These are phyloP conservation scores for Notothenia rossii DNA, from an alignment of 2,113 vertebrate species.

Conservation along the genomic window DNA sequence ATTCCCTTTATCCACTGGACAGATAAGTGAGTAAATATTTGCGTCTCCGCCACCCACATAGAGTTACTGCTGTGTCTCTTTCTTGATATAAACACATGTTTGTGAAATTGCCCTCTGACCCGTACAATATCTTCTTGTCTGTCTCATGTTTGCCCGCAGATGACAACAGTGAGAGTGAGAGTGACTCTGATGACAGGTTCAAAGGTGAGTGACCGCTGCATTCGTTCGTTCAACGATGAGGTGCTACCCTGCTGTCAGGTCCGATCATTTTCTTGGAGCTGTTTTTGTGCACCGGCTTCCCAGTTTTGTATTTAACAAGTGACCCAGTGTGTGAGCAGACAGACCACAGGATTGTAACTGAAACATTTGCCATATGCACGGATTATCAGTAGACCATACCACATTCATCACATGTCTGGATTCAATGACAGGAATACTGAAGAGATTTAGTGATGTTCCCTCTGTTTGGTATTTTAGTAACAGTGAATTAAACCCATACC, in stretches of 20 bases:
- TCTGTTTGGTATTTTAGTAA: not conserved
- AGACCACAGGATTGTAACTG: constrained; percentile 13
- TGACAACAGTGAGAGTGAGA: constrained; percentile 99
- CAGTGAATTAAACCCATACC: not conserved
- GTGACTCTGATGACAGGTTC: constrained; percentile 98
- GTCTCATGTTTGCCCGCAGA: constrained; percentile 87
- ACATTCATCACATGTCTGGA: constrained; percentile 10
- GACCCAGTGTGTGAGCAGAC: not conserved
- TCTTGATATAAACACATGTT: constrained; percentile 46
- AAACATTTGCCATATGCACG: constrained; percentile 20
- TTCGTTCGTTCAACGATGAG: constrained; percentile 9
- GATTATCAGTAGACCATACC: constrained; percentile 20
- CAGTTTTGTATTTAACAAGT: constrained; percentile 19
- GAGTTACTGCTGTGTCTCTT: constrained; percentile 22
- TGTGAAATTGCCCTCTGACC: constrained; percentile 58
- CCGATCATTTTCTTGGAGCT: not conserved
- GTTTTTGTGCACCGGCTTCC: constrained; percentile 20
- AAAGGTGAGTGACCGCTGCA: constrained; percentile 90
- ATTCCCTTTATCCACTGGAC: constrained; percentile 34
- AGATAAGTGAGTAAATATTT: constrained; percentile 68
- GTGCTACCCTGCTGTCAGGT: not conserved
- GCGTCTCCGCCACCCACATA: constrained; percentile 49
- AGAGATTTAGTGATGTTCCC: constrained; percentile 8
- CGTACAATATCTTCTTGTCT: constrained; percentile 48
- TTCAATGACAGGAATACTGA: not conserved